Evolutionary conservation across 2,888 invertebrate genomes (phyloP).

Genomic region (Eilema depressum): DNA sequence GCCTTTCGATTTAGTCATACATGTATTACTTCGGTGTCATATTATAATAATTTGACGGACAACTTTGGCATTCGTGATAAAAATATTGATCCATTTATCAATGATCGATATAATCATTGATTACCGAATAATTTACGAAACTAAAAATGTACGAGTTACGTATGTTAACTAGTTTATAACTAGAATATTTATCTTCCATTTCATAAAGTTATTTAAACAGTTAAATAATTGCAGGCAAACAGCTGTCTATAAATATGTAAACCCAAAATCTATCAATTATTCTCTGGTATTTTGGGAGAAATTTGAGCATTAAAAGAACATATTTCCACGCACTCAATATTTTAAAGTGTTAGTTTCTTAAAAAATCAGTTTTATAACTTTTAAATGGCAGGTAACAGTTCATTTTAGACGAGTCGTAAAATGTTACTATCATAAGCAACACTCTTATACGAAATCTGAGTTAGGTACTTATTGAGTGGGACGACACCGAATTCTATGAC

Average conservation of each 20-base stretch:
- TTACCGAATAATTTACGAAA: background rate
- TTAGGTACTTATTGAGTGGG: conserved; percentile 57
- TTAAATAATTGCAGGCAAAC: conserved; percentile 53
- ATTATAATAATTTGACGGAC: background rate
- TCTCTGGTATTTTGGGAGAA: conserved; percentile 53
- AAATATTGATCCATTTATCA: background rate
- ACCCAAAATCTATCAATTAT: conserved; percentile 26
- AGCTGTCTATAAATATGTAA: conserved; percentile 20
- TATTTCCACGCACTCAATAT: conserved; percentile 79
- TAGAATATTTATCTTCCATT: conserved; percentile 53
- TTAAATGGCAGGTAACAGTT: conserved; percentile 80
- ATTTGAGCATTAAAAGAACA: conserved; percentile 77
- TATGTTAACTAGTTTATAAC: conserved; percentile 58
- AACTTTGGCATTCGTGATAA: background rate
- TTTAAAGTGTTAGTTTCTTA: conserved; percentile 67
- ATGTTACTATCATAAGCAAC: conserved; percentile 58
- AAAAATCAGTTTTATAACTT: conserved; percentile 79
- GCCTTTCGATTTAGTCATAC: too few relatives aligned
- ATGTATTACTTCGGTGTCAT: background rate
- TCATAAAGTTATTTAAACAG: conserved; percentile 71
- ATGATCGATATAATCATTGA: background rate
- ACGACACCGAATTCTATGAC: conserved; percentile 42
- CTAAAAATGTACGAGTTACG: conserved; percentile 36
- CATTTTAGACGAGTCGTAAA: conserved; percentile 70
- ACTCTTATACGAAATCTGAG: conserved; percentile 47